phyloP scores from a whole-genome alignment of 2,888 invertebrate species.

The Choreutis nemorana region DNA sequence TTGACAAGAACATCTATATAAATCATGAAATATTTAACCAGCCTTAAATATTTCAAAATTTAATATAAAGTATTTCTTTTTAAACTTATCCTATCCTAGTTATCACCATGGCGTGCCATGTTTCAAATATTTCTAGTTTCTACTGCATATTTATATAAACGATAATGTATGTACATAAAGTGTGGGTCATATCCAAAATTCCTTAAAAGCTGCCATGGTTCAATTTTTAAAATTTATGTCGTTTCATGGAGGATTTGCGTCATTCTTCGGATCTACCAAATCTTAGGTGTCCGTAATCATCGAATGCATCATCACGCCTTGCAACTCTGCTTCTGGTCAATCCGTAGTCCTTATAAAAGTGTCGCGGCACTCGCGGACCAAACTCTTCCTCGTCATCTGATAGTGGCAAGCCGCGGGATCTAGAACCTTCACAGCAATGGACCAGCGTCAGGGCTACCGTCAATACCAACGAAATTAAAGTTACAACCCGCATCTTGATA shows the following conservation, averaged over 20 bases:
- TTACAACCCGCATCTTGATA: conserved; percentile 31
- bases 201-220: too few species aligned
- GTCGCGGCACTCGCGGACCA: conserved; percentile 23
- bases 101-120: too few species aligned
- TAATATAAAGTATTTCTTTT: too few species aligned
- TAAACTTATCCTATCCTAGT: too few species aligned
- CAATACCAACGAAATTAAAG: conserved; percentile 26
- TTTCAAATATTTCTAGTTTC: conserved; percentile 6
- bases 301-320: conserved; percentile 70
- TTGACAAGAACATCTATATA: too few species aligned
- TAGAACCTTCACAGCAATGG: conserved; percentile 32
- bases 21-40: conserved; percentile 35
- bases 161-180: too few species aligned
- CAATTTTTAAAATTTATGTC: too few species aligned
- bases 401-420: conserved; percentile 22
- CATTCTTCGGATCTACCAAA: conserved; percentile 71
- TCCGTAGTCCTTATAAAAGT: conserved; percentile 66
- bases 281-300: conserved; percentile 79
- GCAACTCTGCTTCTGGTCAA: conserved; percentile 44
- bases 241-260: conserved; percentile 19
- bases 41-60: conserved; percentile 40
- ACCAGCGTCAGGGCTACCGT: conserved; percentile 26
- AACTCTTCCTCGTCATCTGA: conserved; percentile 27
- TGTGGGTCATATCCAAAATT: too few species aligned
- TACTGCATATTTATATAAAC: too few species aligned